Conservation (phyloP, 2,888 invertebrate species). For the Exocentrus adspersus region DNA sequence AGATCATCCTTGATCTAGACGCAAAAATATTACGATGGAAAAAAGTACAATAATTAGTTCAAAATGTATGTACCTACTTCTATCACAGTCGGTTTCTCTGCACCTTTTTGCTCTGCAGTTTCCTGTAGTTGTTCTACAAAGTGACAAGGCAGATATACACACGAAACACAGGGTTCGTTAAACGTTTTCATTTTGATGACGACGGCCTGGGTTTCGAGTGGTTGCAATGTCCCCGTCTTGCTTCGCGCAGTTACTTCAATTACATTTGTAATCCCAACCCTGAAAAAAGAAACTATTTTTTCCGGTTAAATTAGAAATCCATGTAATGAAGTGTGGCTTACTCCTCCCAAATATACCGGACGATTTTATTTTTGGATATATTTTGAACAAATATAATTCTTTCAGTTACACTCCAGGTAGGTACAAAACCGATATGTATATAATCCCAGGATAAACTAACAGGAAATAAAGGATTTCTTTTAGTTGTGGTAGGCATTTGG, state of each 20-base stretch:
- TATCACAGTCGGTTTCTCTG: too few relatives aligned
- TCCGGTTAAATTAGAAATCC: not conserved
- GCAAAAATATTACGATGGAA: too few relatives aligned
- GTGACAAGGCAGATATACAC: slow-evolving; percentile 56
- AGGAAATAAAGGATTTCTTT: slow-evolving; percentile 31
- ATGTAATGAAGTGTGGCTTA: slow-evolving; percentile 38
- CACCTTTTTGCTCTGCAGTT: slow-evolving; percentile 56
- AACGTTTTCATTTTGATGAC: slow-evolving; percentile 56
- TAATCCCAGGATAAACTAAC: slow-evolving; percentile 57
- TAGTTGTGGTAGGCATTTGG: slow-evolving; percentile 17
- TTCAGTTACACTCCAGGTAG: slow-evolving; percentile 54
- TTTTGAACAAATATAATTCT: slow-evolving; percentile 62
- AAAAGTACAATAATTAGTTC: too few relatives aligned
- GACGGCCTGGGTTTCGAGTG: slow-evolving; percentile 57
- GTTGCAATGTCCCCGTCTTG: slow-evolving; percentile 56
- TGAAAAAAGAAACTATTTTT: slow-evolving; percentile 30
- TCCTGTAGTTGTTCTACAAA: slow-evolving; percentile 59
- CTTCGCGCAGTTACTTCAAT: slow-evolving; percentile 37
- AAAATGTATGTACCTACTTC: too few relatives aligned
- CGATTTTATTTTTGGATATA: slow-evolving; percentile 52
- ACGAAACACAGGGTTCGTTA: slow-evolving; percentile 54
- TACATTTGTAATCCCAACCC: slow-evolving; percentile 36
- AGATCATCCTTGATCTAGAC: too few relatives aligned
- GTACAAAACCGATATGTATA: slow-evolving; percentile 54
- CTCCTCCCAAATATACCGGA: slow-evolving; percentile 62